A percentile compares a stretch with the other conserved stretches of the same genome.
Conservation (phyloP, 1,140 invertebrate species). For the Melanaphis sacchari region DNA sequence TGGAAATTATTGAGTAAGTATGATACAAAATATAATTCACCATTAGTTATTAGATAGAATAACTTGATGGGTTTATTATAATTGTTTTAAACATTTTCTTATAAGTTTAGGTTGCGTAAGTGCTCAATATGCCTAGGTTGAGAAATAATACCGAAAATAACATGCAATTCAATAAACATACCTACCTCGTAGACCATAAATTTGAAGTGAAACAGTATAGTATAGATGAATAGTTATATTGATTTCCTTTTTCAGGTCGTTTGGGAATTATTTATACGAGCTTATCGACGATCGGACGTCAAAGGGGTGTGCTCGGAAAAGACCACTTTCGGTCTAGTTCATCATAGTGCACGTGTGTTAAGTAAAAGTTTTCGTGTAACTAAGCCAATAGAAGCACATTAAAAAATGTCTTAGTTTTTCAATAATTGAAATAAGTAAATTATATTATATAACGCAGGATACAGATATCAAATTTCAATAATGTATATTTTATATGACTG, state of each 20-base stretch:
- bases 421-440: neutral
- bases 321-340: neutral
- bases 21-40: neutral
- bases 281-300: neutral
- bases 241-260: slow-evolving; percentile 6
- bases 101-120: too few species aligned
- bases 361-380: neutral
- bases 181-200: neutral
- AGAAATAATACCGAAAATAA: neutral
- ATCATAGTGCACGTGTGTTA: neutral
- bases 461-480: neutral
- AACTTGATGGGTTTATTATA: neutral
- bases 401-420: neutral
- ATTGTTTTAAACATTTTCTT: neutral
- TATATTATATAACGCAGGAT: neutral
- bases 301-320: slow-evolving; percentile 1
- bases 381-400: neutral
- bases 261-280: slow-evolving; percentile 17
- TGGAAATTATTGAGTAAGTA: neutral
- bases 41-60: neutral
- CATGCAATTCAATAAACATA: neutral
- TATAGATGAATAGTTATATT: slow-evolving; percentile 17
- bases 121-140: neutral
- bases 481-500: neutral
- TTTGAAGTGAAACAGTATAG: neutral